Conservation (phyloP, 2,113 vertebrate genomes). For the Heloderma charlesbogerti region DNA sequence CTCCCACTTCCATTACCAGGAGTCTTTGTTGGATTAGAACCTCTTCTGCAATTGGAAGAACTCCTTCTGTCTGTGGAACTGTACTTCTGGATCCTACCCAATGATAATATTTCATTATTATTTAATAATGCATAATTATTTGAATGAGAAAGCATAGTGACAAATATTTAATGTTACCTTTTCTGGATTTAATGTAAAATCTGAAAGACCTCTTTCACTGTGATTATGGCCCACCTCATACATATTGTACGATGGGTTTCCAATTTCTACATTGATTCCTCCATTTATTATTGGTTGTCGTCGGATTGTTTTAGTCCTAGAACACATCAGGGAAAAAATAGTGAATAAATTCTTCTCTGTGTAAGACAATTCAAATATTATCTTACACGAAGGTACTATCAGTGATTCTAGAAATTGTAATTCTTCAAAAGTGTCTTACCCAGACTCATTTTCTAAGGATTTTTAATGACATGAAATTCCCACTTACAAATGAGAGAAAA, state of each 20-base stretch:
- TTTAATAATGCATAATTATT: slow-evolving; percentile 1
- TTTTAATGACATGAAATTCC: not conserved
- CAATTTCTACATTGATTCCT: slow-evolving; percentile 97
- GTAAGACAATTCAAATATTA: not conserved
- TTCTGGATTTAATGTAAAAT: slow-evolving; percentile 93
- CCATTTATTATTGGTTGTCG: slow-evolving; percentile 97
- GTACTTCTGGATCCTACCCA: not conserved
- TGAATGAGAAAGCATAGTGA: slow-evolving; percentile 26
- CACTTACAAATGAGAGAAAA: not conserved
- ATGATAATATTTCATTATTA: not conserved
- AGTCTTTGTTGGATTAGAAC: not conserved
- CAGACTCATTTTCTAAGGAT: not conserved
- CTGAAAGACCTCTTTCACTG: slow-evolving; percentile 90
- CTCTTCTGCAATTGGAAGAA: not conserved
- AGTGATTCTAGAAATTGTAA: not conserved
- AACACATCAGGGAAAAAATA: slow-evolving; percentile 34
- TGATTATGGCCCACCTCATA: slow-evolving; percentile 98
- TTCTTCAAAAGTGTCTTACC: not conserved
- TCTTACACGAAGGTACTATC: not conserved
- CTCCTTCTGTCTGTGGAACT: not conserved
- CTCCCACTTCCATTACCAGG: not conserved
- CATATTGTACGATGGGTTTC: slow-evolving; percentile 99
- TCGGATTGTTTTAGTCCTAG: slow-evolving; percentile 94
- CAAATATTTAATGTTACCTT: slow-evolving; percentile 83
- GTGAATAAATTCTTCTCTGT: not conserved